Conservation (phyloP, 2,797 vertebrate species). For the Craterocephalus amniculus region DNA sequence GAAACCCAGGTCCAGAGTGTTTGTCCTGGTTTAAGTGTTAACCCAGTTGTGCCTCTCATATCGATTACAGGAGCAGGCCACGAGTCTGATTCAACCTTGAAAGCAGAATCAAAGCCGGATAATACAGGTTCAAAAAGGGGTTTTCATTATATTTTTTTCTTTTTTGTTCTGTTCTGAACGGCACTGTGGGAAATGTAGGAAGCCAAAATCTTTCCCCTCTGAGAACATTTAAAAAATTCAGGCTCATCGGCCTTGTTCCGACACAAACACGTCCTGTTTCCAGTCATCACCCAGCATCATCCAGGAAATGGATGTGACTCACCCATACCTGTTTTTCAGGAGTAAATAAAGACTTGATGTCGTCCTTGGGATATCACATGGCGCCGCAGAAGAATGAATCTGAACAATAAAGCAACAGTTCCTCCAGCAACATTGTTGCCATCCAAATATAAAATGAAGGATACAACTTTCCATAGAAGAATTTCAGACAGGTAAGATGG, state of each 20-base stretch:
- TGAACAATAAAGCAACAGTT: not conserved
- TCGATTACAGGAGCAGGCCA: conserved; percentile 50
- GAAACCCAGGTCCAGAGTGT: conserved; percentile 59
- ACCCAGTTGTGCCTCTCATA: conserved; percentile 53
- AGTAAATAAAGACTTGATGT: conserved; percentile 9
- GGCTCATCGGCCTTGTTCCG: not conserved
- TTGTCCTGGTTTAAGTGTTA: conserved; percentile 66
- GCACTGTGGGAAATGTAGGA: conserved; percentile 27
- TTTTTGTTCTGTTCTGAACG: not conserved
- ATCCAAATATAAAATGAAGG: not conserved
- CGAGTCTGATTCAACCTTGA: conserved; percentile 9
- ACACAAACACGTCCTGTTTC: conserved; percentile 32
- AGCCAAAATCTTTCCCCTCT: not conserved
- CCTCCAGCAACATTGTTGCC: not conserved
- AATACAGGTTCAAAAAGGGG: not conserved
- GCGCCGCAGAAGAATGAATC: not conserved
- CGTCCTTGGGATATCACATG: not conserved
- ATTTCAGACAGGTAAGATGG: not conserved
- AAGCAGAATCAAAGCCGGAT: not conserved
- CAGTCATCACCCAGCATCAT: conserved; percentile 33
- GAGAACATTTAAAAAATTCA: not conserved
- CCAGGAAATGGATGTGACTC: conserved; percentile 29
- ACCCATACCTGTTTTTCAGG: conserved; percentile 5
- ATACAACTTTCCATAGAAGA: not conserved
- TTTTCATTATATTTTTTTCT: not conserved